These are phyloP conservation scores for Poecilia gillii DNA, from an alignment of 2,797 vertebrate genomes.

Conservation along the genomic window DNA sequence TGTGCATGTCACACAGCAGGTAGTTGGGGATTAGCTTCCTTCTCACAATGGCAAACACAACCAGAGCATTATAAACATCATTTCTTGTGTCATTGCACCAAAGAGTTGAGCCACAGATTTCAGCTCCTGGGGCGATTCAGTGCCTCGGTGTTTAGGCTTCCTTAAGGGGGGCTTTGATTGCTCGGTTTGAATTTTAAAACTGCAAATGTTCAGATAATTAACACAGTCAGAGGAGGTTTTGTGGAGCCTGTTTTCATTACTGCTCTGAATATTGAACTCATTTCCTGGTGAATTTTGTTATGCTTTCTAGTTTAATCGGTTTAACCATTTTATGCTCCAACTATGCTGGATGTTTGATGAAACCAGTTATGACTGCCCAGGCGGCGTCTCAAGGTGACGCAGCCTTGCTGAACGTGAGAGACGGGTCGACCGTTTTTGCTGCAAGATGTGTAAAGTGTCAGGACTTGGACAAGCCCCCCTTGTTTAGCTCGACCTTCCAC, in stretches of 20 bases:
- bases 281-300: conserved; percentile 19
- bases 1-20: conserved; percentile 25
- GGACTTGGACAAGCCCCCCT: conserved; percentile 15
- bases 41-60: conserved; percentile 28
- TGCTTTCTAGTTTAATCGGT: conserved; percentile 25
- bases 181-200: conserved; percentile 19
- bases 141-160: not conserved
- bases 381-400: conserved; percentile 7
- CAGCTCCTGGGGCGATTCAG: not conserved
- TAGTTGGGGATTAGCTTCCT: conserved; percentile 29
- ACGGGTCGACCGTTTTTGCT: not conserved
- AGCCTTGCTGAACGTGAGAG: conserved; percentile 30
- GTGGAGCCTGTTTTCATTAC: not conserved
- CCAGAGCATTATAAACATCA: conserved; percentile 7
- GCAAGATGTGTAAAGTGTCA: conserved; percentile 27
- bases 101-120: not conserved
- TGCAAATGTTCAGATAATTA: not conserved
- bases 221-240: not conserved
- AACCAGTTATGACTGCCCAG: not conserved
- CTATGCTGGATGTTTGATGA: conserved; percentile 12
- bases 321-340: conserved; percentile 18
- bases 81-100: conserved; percentile 11
- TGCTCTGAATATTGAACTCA: conserved; percentile 7
- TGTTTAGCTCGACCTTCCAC: conserved; percentile 49
- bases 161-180: conserved; percentile 5